Evolutionary conservation across 2,888 invertebrate species (phyloP).

Genomic region (Volucella bombylans): DNA sequence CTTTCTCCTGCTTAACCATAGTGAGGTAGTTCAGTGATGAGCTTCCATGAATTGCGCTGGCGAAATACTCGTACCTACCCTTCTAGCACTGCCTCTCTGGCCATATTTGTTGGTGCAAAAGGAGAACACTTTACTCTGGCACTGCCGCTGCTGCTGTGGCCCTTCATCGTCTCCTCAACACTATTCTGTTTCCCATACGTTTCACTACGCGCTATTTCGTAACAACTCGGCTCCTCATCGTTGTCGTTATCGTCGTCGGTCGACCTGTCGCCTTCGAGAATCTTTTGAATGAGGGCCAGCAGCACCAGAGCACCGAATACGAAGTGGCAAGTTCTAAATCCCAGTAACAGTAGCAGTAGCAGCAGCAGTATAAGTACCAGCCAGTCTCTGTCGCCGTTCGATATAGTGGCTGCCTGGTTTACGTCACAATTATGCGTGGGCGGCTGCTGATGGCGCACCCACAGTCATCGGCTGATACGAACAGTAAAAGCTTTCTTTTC

Average conservation of each 20-base stretch:
- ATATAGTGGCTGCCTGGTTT: constrained; percentile 76
- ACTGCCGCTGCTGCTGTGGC: constrained; percentile 1
- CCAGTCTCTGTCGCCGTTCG: constrained; percentile 51
- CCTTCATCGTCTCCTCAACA: neutral
- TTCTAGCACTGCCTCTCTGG: neutral
- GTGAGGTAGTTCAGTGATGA: constrained; percentile 73
- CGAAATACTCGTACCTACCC: constrained; percentile 9
- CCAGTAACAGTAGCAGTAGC: constrained; percentile 20
- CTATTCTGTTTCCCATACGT: neutral
- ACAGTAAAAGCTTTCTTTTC: constrained; percentile 66
- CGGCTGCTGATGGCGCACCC: constrained; percentile 82
- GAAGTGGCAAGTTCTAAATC: constrained; percentile 2
- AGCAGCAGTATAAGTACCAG: constrained; percentile 11
- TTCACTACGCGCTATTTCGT: constrained; percentile 63
- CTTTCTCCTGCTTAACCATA: constrained; percentile 56
- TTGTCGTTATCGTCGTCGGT: constrained; percentile 40
- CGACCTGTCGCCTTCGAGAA: constrained; percentile 62
- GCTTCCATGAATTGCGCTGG: constrained; percentile 63
- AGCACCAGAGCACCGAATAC: constrained; percentile 16
- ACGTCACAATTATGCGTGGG: constrained; percentile 83
- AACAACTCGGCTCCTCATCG: constrained; percentile 41
- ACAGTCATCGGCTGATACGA: constrained; percentile 76
- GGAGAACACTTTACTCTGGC: constrained; percentile 8
- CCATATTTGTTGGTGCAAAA: constrained; percentile 41
- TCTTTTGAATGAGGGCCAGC: constrained; percentile 67